Percentiles rank a stretch among this genome's conserved stretches.
These are phyloP conservation scores for Eulemur rubriventer DNA, from an alignment of 2,797 vertebrate genomes.

Conservation along the genomic window DNA sequence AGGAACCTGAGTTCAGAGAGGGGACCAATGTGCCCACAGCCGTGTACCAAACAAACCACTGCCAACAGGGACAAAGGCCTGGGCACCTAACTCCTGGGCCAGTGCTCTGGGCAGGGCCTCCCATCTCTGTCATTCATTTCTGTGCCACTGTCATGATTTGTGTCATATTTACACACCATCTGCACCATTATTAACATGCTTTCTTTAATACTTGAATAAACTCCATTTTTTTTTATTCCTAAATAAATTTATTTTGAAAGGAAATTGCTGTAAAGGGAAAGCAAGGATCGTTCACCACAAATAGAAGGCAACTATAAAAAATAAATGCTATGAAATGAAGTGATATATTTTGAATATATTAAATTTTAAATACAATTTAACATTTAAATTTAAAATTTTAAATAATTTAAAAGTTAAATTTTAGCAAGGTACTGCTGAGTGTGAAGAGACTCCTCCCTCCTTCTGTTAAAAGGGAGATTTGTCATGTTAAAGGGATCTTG, in stretches of 20 bases:
- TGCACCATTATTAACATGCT: conserved; percentile 14
- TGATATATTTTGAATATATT: neutral
- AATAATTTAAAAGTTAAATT: neutral
- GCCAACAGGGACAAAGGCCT: neutral
- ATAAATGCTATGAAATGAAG: conserved; percentile 34
- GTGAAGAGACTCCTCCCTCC: neutral
- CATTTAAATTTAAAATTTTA: neutral
- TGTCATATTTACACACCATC: neutral
- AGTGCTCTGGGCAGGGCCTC: neutral
- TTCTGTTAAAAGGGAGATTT: neutral
- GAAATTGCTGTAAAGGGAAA: conserved; percentile 41
- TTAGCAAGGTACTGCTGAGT: neutral
- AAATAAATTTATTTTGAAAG: conserved; percentile 66
- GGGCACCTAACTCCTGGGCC: neutral
- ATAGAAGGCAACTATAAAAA: conserved; percentile 26
- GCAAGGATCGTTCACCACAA: conserved; percentile 21
- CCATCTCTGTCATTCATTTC: neutral
- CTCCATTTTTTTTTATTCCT: conserved; percentile 25
- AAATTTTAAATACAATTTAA: neutral
- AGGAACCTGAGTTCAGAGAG: neutral
- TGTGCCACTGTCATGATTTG: neutral
- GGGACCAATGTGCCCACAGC: neutral
- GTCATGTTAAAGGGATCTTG: neutral
- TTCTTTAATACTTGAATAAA: conserved; percentile 36
- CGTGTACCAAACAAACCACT: neutral